Evolutionary conservation across 1,140 invertebrate species (phyloP), one percentile per base, ranked within the genome.

Genomic region (Doryteuthis pealeii): DNA sequence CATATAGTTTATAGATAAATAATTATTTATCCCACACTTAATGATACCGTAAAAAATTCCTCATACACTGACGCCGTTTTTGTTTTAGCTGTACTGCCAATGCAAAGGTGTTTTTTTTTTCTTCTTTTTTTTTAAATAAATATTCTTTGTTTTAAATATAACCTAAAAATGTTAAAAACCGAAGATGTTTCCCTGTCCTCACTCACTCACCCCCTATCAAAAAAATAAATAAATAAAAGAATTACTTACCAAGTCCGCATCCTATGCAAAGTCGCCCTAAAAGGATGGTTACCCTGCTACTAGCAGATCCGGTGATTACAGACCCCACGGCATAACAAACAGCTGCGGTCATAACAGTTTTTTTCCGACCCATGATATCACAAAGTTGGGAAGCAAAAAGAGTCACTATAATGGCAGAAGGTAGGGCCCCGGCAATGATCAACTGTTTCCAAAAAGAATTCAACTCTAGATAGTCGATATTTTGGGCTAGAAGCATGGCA

Each of bases 331-430:
- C 0, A 58, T 58, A 58, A 22, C 54, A n/a, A 0, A 58, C 54
- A 22, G 54, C 54, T 5, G 54, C 54, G 5, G 54, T 58, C 54
- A 58, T 58, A 1, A 58, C 54, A 0, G 54, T 58, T 22, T 28
- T 2, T 58, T 58, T 58, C 18, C 54, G 54, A n/a, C 54, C 54
- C 22, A 58, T 58, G 1, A 58, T 58, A 22, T 58, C 54, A 58
- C 54, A n/a, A 58, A 58, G 54, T 58, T 58, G 54, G 10, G 54
- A 58, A 58, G 54, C 54, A 58, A 58, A 58, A 5, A 58, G 26
- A 5, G 54, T 58, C 6, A 58, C 26, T 8, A 58, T 28, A 18
- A 58, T 58, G 22, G 54, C 54, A 8, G 54, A 58, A 1, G 54
- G 54, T 58, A 58, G 18, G 6, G 54, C 54, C 26, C 54, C 54